phyloP scores from a whole-genome alignment of 2,888 invertebrate genomes.

The Sarcophaga caerulescens region DNA sequence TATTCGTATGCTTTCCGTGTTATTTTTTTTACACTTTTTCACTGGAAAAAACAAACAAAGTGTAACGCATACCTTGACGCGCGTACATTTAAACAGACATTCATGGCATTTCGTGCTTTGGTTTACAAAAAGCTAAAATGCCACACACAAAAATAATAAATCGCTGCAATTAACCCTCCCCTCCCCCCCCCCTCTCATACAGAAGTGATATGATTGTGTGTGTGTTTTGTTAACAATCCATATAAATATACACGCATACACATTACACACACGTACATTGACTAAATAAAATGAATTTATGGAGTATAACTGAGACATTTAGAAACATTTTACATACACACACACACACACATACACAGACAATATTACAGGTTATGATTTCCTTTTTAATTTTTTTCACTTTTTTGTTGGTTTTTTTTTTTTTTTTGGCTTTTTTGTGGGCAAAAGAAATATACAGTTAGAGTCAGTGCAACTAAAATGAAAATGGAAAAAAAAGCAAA shows the following conservation, averaged over 20 bases:
- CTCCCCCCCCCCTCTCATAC: background rate
- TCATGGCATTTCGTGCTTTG: conserved; percentile 58
- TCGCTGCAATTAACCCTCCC: conserved; percentile 58
- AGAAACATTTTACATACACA: background rate
- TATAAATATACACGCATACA: background rate
- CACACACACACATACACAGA: background rate
- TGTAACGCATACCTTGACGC: background rate
- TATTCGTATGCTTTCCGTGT: too few species aligned
- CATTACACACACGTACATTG: background rate
- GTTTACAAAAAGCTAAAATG: conserved; percentile 52
- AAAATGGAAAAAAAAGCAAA: too few species aligned
- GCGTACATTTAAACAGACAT: conserved; percentile 23
- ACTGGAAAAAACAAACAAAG: background rate
- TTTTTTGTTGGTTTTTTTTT: conserved; percentile 1
- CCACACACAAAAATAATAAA: conserved; percentile 57
- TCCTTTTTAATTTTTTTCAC: background rate
- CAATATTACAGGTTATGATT: conserved; percentile 36
- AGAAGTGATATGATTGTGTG: background rate
- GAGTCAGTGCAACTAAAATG: too few species aligned
- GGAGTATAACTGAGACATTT: background rate
- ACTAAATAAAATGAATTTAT: background rate
- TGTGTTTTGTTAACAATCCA: background rate
- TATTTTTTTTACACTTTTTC: background rate
- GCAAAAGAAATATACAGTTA: background rate
- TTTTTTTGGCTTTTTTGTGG: background rate